Conservation (phyloP, 2,113 vertebrate genomes). For the Perca flavescens region DNA sequence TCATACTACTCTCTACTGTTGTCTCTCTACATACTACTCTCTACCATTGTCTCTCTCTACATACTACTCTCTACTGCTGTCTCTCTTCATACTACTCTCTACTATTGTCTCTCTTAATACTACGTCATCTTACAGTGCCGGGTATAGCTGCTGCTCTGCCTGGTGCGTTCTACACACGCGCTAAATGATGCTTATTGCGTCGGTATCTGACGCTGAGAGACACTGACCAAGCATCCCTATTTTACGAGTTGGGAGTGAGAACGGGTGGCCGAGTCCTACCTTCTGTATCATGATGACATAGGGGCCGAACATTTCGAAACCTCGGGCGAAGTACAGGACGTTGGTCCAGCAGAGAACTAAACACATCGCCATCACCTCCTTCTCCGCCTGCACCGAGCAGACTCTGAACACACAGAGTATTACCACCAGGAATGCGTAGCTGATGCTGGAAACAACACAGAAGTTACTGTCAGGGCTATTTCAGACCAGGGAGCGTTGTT, state of each 20-base stretch:
- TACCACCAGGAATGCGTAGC: conserved; percentile 91
- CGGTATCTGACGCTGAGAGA: neutral
- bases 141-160: too few species aligned
- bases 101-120: too few species aligned
- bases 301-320: conserved; percentile 96
- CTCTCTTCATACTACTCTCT: too few species aligned
- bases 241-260: too few species aligned
- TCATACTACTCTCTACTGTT: too few species aligned
- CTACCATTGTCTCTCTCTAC: too few species aligned
- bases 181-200: too few species aligned
- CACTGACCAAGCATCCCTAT: too few species aligned
- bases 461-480: conserved; percentile 3
- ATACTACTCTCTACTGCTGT: too few species aligned
- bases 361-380: conserved; percentile 91
- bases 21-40: too few species aligned
- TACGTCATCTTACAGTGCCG: too few species aligned
- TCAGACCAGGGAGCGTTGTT: neutral
- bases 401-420: conserved; percentile 90
- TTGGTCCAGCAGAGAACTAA: conserved; percentile 96
- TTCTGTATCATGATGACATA: conserved; percentile 99
- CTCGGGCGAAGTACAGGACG: conserved; percentile 95
- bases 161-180: too few species aligned
- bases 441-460: conserved; percentile 82
- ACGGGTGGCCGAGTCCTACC: conserved; percentile 76
- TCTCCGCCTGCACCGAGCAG: conserved; percentile 86